A percentile compares a stretch with the other conserved stretches of the same genome.
These are phyloP conservation scores for Eutrigla gurnardus DNA, from an alignment of 2,797 vertebrate species.

Conservation along the genomic window DNA sequence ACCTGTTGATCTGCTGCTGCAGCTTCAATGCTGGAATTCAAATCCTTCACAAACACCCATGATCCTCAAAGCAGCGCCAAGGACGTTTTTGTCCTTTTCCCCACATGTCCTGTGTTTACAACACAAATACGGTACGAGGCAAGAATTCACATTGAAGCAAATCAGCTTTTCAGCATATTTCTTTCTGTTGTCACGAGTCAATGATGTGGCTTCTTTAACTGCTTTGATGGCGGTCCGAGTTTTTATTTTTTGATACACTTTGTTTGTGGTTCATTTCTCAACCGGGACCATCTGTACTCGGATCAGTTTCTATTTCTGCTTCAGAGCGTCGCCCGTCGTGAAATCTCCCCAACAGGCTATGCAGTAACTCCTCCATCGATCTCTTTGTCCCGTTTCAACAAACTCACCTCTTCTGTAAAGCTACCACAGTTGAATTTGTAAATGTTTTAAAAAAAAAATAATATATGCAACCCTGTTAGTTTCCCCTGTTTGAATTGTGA, in stretches of 20 bases:
- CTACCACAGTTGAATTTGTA: conserved; percentile 45
- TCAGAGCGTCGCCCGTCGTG: not conserved
- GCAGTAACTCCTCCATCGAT: conserved; percentile 62
- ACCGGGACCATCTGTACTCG: conserved; percentile 47
- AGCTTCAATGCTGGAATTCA: conserved; percentile 9
- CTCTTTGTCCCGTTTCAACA: conserved; percentile 1
- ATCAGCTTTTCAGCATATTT: not conserved
- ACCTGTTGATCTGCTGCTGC: conserved; percentile 7
- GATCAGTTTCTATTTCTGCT: conserved; percentile 1
- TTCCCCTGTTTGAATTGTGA: conserved; percentile 60
- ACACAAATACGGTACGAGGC: not conserved
- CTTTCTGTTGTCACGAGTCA: not conserved
- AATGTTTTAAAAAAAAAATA: conserved; percentile 26
- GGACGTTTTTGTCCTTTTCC: not conserved
- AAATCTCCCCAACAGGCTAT: conserved; percentile 62
- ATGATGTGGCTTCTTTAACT: conserved; percentile 1
- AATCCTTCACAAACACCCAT: not conserved
- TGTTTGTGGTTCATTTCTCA: conserved; percentile 28
- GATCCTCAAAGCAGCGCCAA: conserved; percentile 1
- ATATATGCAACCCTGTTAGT: conserved; percentile 53
- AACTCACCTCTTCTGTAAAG: conserved; percentile 34
- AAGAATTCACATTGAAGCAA: conserved; percentile 5
- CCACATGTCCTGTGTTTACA: not conserved
- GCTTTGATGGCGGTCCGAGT: conserved; percentile 23
- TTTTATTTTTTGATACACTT: conserved; percentile 16